Evolutionary conservation across 1,140 invertebrate species (phyloP).

Genomic region (Apis mellifera): Amel_HAv3.1 CM009934.2:11521001-11521500

Average conservation of each 20-base stretch:
- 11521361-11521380: background rate
- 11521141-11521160: background rate
- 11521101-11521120: too few relatives aligned
- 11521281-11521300: slow-evolving; percentile 15
- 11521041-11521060: too few relatives aligned
- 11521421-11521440: too few relatives aligned
- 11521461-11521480: too few relatives aligned
- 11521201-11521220: background rate
- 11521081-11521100: too few relatives aligned
- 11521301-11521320: background rate
- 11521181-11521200: too few relatives aligned
- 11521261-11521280: background rate
- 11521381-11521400: background rate
- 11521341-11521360: background rate
- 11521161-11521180: background rate
- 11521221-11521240: background rate
- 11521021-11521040: background rate
- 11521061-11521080: background rate
- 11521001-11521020: background rate
- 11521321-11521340: too few relatives aligned
- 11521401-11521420: background rate
- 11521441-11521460: background rate
- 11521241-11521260: slow-evolving; percentile 1
- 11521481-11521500: too few relatives aligned
- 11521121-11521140: background rate